Percentiles rank a stretch among this genome's conserved stretches.
phyloP scores from a whole-genome alignment of 2,888 invertebrate species.

The Cynaeus angustus region DNA sequence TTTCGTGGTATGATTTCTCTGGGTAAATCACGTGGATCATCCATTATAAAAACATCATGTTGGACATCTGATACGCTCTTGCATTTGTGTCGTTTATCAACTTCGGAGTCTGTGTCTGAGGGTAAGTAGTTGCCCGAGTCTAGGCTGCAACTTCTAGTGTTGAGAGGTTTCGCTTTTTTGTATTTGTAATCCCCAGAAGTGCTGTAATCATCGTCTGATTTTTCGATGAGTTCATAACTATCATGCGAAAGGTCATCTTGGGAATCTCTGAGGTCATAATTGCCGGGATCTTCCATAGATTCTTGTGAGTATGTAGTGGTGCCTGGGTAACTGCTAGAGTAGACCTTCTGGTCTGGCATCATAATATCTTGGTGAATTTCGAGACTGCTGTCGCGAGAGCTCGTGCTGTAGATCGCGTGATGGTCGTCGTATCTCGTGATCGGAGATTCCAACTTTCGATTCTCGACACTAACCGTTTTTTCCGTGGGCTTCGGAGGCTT shows the following conservation, averaged over 20 bases:
- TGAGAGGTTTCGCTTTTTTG: slow-evolving; percentile 64
- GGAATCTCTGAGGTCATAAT: slow-evolving; percentile 80
- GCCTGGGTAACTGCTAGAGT: slow-evolving; percentile 91
- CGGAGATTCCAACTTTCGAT: slow-evolving; percentile 78
- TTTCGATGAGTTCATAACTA: slow-evolving; percentile 89
- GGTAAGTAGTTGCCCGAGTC: slow-evolving; percentile 86
- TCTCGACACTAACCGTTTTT: slow-evolving; percentile 65
- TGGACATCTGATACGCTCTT: slow-evolving; percentile 81
- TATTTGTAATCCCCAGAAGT: slow-evolving; percentile 69
- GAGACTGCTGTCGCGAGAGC: slow-evolving; percentile 77
- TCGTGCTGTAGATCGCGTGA: slow-evolving; percentile 77
- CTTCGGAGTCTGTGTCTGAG: slow-evolving; percentile 82
- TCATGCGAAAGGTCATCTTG: slow-evolving; percentile 92
- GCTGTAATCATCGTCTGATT: slow-evolving; percentile 80
- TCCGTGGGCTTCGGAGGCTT: slow-evolving; percentile 71
- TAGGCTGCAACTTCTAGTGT: slow-evolving; percentile 80
- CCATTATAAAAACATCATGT: slow-evolving; percentile 85
- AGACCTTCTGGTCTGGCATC: slow-evolving; percentile 81
- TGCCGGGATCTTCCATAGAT: slow-evolving; percentile 78
- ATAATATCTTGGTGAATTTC: slow-evolving; percentile 81
- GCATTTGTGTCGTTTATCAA: slow-evolving; percentile 75
- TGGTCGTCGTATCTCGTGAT: slow-evolving; percentile 83
- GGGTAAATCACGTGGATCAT: slow-evolving; percentile 84
- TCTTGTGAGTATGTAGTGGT: slow-evolving; percentile 79
- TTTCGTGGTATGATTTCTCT: slow-evolving; percentile 82